A percentile compares a stretch with the other conserved stretches of the same genome.
phyloP scores from a whole-genome alignment of 2,888 invertebrate genomes.

The Cataglyphis livida region DNA sequence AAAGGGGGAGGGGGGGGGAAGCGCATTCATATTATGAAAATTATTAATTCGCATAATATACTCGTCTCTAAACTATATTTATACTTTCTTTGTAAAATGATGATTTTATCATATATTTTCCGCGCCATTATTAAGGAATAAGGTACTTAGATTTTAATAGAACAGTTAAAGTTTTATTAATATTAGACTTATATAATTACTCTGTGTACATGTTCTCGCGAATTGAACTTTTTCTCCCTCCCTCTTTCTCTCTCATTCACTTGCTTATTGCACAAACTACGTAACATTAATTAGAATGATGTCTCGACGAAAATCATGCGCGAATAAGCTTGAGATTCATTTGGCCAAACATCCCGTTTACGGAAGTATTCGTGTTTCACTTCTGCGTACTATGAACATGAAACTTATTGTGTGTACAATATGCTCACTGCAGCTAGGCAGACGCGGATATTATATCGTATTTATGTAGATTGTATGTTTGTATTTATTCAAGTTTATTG shows the following conservation, averaged over 20 bases:
- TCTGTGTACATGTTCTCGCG: not conserved
- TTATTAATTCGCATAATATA: not conserved
- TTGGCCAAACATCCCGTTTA: slow-evolving; percentile 56
- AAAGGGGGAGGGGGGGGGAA: too few relatives aligned
- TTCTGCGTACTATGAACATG: not conserved
- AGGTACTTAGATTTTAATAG: not conserved
- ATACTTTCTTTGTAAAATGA: not conserved
- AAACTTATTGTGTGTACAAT: slow-evolving; percentile 20
- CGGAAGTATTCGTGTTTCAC: slow-evolving; percentile 25
- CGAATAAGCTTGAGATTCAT: slow-evolving; percentile 52
- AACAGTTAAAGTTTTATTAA: slow-evolving; percentile 9
- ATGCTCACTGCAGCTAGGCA: not conserved
- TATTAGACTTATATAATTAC: not conserved
- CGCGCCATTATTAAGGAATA: not conserved
- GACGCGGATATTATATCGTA: not conserved
- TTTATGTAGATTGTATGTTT: not conserved
- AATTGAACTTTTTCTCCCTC: not conserved
- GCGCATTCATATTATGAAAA: slow-evolving; percentile 8
- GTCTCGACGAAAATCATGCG: slow-evolving; percentile 35
- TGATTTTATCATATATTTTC: not conserved
- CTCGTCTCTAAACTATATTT: not conserved
- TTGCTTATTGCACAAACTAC: slow-evolving; percentile 20
- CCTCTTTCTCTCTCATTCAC: not conserved
- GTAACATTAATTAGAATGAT: slow-evolving; percentile 43
- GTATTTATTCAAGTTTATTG: slow-evolving; percentile 9